These are phyloP conservation scores for Hybos culiciformis DNA, from an alignment of 2,888 invertebrate species.

Conservation along the genomic window DNA sequence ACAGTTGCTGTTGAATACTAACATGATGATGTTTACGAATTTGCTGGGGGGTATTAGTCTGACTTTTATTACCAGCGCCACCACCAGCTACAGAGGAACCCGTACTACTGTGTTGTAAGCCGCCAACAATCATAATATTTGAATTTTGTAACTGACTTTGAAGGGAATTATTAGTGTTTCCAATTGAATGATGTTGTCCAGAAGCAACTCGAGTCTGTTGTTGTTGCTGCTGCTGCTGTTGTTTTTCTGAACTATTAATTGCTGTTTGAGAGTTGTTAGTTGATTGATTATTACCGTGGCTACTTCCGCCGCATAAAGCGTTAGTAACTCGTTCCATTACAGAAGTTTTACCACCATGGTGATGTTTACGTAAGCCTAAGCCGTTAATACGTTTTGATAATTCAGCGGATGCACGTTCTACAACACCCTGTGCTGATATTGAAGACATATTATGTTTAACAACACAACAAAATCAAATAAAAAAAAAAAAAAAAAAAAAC, in stretches of 20 bases:
- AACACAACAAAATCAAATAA: too few relatives aligned
- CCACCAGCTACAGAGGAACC: constrained; percentile 7
- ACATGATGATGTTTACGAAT: constrained; percentile 5
- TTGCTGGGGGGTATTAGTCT: constrained; percentile 24
- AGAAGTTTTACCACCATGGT: constrained; percentile 45
- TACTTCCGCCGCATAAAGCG: constrained; percentile 62
- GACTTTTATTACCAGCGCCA: constrained; percentile 21
- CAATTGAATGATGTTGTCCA: constrained; percentile 7
- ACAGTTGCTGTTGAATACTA: constrained; percentile 8
- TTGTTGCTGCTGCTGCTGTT: neutral
- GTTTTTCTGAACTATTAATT: constrained; percentile 1
- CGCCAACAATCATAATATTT: neutral
- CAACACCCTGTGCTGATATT: constrained; percentile 78
- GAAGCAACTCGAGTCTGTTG: neutral
- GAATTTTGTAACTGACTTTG: constrained; percentile 19
- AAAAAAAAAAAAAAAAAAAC: too few relatives aligned
- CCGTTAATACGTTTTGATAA: constrained; percentile 80
- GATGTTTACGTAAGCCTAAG: constrained; percentile 49
- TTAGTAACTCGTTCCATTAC: constrained; percentile 82
- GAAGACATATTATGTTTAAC: constrained; percentile 60
- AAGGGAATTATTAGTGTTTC: constrained; percentile 19
- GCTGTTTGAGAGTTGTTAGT: constrained; percentile 14
- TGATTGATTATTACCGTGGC: constrained; percentile 17
- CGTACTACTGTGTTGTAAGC: constrained; percentile 17
- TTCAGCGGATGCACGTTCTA: constrained; percentile 83